Conservation (phyloP, 2,113 vertebrate species). For the Cinclus cinclus region DNA sequence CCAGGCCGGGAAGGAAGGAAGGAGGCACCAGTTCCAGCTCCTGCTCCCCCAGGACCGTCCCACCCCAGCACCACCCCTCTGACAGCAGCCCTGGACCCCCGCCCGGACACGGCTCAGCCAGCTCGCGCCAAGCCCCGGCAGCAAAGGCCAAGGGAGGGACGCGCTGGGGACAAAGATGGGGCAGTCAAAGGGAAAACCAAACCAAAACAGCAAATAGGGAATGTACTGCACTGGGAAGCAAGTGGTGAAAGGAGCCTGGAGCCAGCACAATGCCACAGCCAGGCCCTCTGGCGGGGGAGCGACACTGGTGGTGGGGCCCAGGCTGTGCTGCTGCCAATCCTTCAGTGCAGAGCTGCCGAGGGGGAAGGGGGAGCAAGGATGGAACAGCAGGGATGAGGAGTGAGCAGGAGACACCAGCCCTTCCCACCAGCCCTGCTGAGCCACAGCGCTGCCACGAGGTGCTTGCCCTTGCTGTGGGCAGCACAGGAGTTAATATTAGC, state of each 20-base stretch:
- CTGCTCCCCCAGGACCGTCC: not conserved
- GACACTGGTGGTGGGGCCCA: accelerated
- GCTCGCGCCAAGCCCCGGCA: not conserved
- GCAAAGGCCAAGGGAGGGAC: not conserved
- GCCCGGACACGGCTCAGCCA: not conserved
- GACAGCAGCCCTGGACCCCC: not conserved
- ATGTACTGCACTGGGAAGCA: accelerated
- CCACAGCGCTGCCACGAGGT: not conserved
- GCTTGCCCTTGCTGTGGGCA: constrained; percentile 59
- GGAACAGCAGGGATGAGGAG: not conserved
- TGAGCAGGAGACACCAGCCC: not conserved
- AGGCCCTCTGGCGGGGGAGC: not conserved
- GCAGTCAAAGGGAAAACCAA: not conserved
- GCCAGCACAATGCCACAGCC: not conserved
- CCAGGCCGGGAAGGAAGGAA: constrained; percentile 51
- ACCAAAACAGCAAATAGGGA: not conserved
- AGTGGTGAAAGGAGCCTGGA: not conserved
- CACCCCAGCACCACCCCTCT: not conserved
- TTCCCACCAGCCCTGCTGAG: not conserved
- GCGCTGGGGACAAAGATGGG: not conserved
- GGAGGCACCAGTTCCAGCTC: not conserved
- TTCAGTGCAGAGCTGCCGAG: accelerated
- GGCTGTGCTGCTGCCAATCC: not conserved
- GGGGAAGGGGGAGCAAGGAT: not conserved
- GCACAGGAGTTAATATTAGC: constrained; percentile 64